Evolutionary conservation across 2,113 vertebrate genomes (phyloP), one percentile per base, ranked within the genome.

Genomic region (Tragulus kanchil): DNA sequence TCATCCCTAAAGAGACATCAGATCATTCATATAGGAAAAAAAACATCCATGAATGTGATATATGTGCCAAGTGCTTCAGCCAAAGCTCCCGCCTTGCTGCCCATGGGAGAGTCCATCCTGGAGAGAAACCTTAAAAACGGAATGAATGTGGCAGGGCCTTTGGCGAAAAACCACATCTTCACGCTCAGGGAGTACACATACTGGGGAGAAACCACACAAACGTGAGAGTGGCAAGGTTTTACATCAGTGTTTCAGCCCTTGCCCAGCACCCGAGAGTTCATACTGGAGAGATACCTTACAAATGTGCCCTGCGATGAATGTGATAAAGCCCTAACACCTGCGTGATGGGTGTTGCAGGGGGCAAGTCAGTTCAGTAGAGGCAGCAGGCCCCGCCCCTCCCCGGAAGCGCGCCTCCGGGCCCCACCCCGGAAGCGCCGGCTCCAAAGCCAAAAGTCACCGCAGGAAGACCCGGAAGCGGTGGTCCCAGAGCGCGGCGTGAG

Each of bases 1-100:
- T 36, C 36, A 36, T 36, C 36, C 36, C 36, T 36, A 31, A 98
- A 96, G 96, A 42, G 95, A 96, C 62, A 95, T 98, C 96, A 19
- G 92, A 90, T 6, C 98, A 98, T 96, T 31, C 97, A 97, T 0
- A 92, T 61, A 25, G 93, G 93, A 16, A 94, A 90, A 78, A 96
- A 94, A 31, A 89, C 94, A 21, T 96, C 91, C 0, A 75, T 36
- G 36, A 89, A 36, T 95, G 95, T 36, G 45, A 31, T 12, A 84
- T 94, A 4, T 96, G 89, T 77, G 94, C 88, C 8, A 94, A 86
- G 52, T 13, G 19, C 25, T 88, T 84, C 7, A 87, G 73, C 15
- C 16, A 69, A 12, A 79, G n/a, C 17, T 16, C 50, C 17, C 1
- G 9, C 28, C 77, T 54, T 54, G 17, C 16, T 21, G 3, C 9